Evolutionary conservation across 2,113 vertebrate species (phyloP).

Genomic region (Myotis brandtii): DNA sequence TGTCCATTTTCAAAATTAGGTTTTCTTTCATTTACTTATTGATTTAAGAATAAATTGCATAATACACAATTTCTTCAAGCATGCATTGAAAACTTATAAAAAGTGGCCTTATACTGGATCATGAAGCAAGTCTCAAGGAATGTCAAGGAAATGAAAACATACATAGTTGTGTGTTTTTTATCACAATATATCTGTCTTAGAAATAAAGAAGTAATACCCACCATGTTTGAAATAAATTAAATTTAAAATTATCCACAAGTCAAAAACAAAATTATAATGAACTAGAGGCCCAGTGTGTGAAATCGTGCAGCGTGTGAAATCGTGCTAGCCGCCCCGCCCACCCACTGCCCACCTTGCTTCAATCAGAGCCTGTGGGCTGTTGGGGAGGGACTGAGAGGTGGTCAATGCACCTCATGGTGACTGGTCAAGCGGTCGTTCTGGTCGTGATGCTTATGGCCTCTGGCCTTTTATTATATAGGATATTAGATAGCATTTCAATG

Average conservation of each 20-base stretch:
- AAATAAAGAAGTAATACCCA: not conserved
- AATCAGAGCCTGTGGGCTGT: no score
- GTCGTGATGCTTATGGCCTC: no score
- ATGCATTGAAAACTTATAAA: slow-evolving; percentile 2
- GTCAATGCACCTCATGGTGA: no score
- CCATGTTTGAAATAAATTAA: not conserved
- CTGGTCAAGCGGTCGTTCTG: no score
- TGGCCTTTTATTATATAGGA: no score
- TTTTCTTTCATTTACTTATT: not conserved
- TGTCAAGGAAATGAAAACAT: slow-evolving; percentile 33
- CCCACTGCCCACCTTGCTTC: no score
- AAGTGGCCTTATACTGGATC: not conserved
- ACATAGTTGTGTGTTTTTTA: not conserved
- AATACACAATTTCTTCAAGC: not conserved
- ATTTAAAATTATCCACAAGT: not conserved
- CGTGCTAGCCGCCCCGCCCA: no score
- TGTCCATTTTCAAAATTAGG: not conserved
- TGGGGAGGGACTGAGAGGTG: no score
- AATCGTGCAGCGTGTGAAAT: no score
- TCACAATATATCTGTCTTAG: not conserved
- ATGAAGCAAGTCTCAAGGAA: not conserved
- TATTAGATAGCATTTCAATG: not conserved
- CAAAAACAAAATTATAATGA: not conserved
- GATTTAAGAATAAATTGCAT: not conserved
- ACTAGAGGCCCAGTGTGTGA: no score